phyloP scores from a whole-genome alignment of 1,140 invertebrate genomes.

The Listronotus oregonensis region DNA sequence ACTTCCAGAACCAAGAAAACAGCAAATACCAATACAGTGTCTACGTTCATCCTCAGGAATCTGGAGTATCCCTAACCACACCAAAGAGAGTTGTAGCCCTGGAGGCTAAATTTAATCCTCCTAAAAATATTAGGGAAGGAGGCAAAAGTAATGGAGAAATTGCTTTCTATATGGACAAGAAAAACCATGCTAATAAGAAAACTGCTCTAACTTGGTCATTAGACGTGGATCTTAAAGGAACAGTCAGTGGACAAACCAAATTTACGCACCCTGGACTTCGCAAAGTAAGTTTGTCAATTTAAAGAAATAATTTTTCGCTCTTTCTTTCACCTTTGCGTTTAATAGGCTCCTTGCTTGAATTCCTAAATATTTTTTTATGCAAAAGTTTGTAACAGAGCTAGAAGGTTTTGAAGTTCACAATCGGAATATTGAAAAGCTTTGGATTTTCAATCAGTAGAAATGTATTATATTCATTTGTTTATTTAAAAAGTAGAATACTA shows the following conservation, averaged over 20 bases:
- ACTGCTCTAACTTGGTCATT: constrained; percentile 59
- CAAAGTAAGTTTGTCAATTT: constrained; percentile 58
- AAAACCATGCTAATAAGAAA: constrained; percentile 69
- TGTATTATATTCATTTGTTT: too few species aligned
- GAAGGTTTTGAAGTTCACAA: too few species aligned
- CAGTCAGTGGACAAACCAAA: constrained; percentile 62
- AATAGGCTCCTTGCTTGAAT: too few species aligned
- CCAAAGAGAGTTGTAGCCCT: constrained; percentile 68
- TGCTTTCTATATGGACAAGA: constrained; percentile 71
- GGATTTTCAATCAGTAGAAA: too few species aligned
- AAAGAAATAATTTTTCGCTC: too few species aligned
- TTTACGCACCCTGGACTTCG: constrained; percentile 68
- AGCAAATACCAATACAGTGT: constrained; percentile 71
- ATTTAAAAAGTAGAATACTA: too few species aligned
- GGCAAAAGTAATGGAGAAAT: constrained; percentile 59
- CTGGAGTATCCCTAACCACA: constrained; percentile 64
- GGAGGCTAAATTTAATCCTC: constrained; percentile 51
- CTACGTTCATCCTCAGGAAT: constrained; percentile 64
- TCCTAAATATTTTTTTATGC: too few species aligned
- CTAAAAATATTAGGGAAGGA: constrained; percentile 31
- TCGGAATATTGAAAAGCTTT: too few species aligned
- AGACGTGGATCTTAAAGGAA: constrained; percentile 58
- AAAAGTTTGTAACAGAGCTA: too few species aligned
- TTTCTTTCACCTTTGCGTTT: too few species aligned
- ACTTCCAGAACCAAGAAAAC: constrained; percentile 68